A percentile compares a stretch with the other conserved stretches of the same genome.
Evolutionary conservation across 1,140 invertebrate genomes (phyloP).

Genomic region (Potamilus streckersoni): DNA sequence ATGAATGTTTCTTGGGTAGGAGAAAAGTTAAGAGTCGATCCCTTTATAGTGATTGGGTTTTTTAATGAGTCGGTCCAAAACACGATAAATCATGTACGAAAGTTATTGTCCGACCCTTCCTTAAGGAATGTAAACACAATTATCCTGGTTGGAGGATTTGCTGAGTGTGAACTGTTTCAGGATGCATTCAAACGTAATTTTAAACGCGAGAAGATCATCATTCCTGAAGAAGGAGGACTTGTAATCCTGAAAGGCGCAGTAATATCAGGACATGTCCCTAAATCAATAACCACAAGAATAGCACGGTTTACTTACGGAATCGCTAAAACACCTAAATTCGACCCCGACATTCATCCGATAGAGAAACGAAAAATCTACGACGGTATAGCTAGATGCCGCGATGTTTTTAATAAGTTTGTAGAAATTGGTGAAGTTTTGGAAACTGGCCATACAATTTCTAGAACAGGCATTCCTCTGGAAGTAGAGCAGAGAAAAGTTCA

Average conservation of each 20-base stretch:
- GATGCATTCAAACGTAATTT: not conserved
- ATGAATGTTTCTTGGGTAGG: not conserved
- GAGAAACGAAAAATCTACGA: not conserved
- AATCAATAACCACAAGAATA: not conserved
- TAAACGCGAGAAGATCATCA: not conserved
- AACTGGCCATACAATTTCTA: not conserved
- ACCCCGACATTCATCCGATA: not conserved
- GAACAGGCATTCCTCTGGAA: not conserved
- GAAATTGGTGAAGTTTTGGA: conserved; percentile 1
- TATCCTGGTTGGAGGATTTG: conserved; percentile 11
- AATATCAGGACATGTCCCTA: conserved; percentile 3
- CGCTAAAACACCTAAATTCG: not conserved
- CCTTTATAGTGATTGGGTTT: not conserved
- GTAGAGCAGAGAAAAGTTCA: not conserved
- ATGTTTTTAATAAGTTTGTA: conserved; percentile 6
- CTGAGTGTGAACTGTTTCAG: conserved; percentile 10
- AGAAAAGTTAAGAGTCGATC: conserved; percentile 9
- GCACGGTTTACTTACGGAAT: conserved; percentile 9
- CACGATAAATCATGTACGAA: not conserved
- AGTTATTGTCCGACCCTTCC: not conserved
- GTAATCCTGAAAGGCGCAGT: conserved; percentile 22
- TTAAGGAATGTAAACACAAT: conserved; percentile 1
- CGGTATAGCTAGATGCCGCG: not conserved
- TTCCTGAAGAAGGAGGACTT: conserved; percentile 7
- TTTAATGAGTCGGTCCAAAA: conserved; percentile 3